phyloP scores from a whole-genome alignment of 2,113 vertebrate species.

The Colius striatus region DNA sequence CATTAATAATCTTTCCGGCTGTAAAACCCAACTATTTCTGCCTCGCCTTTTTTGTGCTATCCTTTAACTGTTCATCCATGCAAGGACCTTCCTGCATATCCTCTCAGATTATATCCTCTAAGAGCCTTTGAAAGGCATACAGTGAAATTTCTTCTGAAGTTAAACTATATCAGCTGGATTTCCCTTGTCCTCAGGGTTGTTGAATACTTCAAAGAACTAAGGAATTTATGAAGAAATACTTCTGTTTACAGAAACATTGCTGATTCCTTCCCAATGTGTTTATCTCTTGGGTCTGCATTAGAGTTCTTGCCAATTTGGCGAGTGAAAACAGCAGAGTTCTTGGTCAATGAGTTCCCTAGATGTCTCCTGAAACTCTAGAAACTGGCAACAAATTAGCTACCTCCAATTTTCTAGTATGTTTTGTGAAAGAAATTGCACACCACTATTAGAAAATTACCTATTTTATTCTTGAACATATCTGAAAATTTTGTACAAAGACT shows the following conservation, averaged over 20 bases:
- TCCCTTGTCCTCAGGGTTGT: background rate
- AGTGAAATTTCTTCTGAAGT: background rate
- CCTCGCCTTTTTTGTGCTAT: background rate
- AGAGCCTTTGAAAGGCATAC: background rate
- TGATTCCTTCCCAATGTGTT: background rate
- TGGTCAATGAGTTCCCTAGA: background rate
- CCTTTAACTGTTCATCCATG: background rate
- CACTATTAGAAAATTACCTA: background rate
- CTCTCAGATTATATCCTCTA: background rate
- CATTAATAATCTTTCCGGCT: background rate
- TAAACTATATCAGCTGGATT: background rate
- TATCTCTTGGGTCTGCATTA: background rate
- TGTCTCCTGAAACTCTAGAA: background rate
- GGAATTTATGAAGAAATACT: background rate
- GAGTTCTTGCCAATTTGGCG: background rate
- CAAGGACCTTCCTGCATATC: background rate
- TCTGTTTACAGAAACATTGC: background rate
- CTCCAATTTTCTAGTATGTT: background rate
- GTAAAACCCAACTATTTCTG: background rate
- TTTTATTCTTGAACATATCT: background rate
- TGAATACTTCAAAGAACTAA: background rate
- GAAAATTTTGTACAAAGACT: background rate
- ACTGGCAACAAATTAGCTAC: background rate
- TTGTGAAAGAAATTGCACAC: background rate
- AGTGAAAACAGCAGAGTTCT: background rate